Base-by-base conservation (phyloP, 1,140 invertebrate genomes). In the Stegodyphus mimosarum region DNA sequence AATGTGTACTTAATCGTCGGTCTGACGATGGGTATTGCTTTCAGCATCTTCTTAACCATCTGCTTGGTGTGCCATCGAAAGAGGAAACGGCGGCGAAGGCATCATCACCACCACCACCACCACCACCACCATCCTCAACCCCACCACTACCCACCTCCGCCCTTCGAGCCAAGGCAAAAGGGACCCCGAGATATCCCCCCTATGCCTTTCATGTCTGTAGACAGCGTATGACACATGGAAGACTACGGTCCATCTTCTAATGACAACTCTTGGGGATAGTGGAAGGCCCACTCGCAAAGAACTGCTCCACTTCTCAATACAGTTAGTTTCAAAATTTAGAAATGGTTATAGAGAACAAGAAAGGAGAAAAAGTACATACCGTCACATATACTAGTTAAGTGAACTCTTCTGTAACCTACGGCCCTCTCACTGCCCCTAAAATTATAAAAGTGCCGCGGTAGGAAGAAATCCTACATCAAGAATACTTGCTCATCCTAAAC, bases 101-200 rank as follows among this genome's bases (percentile, higher is more conserved):
- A 67, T 17, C 64, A 67, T 17, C 64, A 13, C 2, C 64, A 67
- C 64, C 17, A n/a, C 17, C 90, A 67, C 64, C 17, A n/a, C 17
- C 90, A 64, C 89, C 90, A 90, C 67, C 89, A 76, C n/a, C 85
- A 76, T n/a, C 86, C 74, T 13, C 73, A 53, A 11, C 64, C 50
- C 15, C 67, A 72, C 50, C 67, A 64, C 55, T 72, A 73, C 15
- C 83, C 83, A 6, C 75, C 89, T 49, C 87, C 70, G 7, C 88
- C 89, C 15, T 90, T 81, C 55, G 85, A 88, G 48, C 80, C 71
- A 6, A 63, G 87, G 60, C 92, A 92, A 6, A 91, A 92, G 83
- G 90, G 91, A 92, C 92, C 88, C 91, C 91, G 67, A 69, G 69
- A 73, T 15, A 66, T 80, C 52, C 69, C 55, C n/a, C 70, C 63